Base-by-base conservation (phyloP, 1,140 invertebrate species). In the Mya arenaria region DNA sequence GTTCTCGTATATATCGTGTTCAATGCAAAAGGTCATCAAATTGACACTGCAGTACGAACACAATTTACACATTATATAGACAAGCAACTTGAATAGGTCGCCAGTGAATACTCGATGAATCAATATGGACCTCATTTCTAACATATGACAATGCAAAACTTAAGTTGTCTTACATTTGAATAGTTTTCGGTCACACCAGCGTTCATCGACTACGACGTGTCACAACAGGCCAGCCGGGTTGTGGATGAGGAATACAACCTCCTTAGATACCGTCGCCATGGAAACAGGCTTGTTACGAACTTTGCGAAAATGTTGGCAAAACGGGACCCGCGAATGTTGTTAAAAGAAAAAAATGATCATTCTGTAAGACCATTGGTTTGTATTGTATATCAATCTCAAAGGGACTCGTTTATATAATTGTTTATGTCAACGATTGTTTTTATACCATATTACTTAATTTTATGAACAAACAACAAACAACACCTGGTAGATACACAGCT, bases 161-260 rank as follows among this genome's bases (percentile, higher is more conserved):
- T n/a, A n/a, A n/a, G n/a, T n/a, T n/a, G n/a, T n/a, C n/a, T n/a
- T n/a, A n/a, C n/a, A n/a, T n/a, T n/a, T n/a, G n/a, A n/a, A n/a
- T 52, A 80, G 77, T 44, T 34, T 34, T 71, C 77, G 19, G 39
- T 71, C 19, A 80, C 77, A 1, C 77, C 77, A 10, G 77, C 48
- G 25, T 28, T 19, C 8, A 55, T 60, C 8, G 15, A 65, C 1
- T 28, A 15, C n/a, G 77, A 80, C 55, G 36, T 80, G 10, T 55
- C 32, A 15, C 37, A 30, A 23, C 66, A 69, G 32, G 30, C 77
- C 6, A 71, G 55, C 5, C 34, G 36, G 17, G 52, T 80, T 19
- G 28, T 55, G n/a, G 77, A 80, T 25, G 77, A 80, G 25, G 66
- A 80, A 30, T 71, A 69, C 17, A 39, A 65, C 37, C 25, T 52